phyloP scores from a whole-genome alignment of 2,113 vertebrate genomes.

The Deroptyus accipitrinus region DNA sequence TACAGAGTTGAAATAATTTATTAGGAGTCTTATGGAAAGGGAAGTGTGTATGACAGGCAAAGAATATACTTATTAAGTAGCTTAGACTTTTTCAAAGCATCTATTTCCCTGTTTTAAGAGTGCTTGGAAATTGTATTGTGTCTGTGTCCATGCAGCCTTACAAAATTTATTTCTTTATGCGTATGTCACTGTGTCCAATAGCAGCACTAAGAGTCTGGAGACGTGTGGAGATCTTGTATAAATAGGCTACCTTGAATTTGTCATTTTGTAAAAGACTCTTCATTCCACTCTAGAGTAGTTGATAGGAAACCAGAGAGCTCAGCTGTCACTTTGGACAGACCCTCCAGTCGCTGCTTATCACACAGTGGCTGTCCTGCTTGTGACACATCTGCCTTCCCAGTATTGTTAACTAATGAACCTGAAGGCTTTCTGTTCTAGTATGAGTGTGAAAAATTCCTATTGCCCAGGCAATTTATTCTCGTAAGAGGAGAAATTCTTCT shows the following conservation, averaged over 20 bases:
- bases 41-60: background rate
- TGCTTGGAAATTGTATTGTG: background rate
- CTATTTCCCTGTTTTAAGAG: background rate
- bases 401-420: too few species aligned
- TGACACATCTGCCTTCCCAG: background rate
- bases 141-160: background rate
- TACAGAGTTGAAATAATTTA: background rate
- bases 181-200: background rate
- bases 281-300: rapidly evolving
- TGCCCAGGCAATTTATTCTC: background rate
- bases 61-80: background rate
- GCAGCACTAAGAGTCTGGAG: background rate
- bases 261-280: background rate
- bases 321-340: background rate
- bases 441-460: background rate
- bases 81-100: background rate
- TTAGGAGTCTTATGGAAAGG: background rate
- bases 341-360: rapidly evolving
- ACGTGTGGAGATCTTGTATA: background rate
- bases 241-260: background rate
- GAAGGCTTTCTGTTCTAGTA: background rate
- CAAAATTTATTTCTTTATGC: background rate
- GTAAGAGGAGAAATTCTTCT: background rate
- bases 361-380: background rate
- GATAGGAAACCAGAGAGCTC: background rate